Conservation (phyloP, 2,888 invertebrate species). For the Nipponacmea schrenckii region DNA sequence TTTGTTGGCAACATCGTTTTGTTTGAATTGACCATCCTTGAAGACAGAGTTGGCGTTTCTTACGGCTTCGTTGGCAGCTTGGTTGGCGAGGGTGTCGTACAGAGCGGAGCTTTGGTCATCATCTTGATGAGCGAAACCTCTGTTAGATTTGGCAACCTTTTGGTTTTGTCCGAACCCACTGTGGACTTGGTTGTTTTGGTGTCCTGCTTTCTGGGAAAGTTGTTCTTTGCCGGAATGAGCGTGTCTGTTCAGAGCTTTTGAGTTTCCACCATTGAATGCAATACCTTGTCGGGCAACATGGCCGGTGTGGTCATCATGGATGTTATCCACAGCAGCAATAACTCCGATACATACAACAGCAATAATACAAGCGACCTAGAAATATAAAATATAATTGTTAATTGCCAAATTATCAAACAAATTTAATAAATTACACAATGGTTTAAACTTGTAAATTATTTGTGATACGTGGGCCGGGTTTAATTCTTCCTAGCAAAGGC, state of each 20-base stretch:
- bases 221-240: neutral
- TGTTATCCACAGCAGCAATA: neutral
- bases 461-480: too few relatives aligned
- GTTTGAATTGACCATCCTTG: slow-evolving; percentile 14
- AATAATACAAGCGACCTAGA: neutral
- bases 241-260: neutral
- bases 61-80: slow-evolving; percentile 17
- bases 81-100: slow-evolving; percentile 11
- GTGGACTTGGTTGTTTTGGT: neutral
- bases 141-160: neutral
- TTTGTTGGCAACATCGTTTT: slow-evolving; percentile 21
- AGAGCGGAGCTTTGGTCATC: slow-evolving; percentile 16
- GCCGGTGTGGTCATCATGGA: neutral
- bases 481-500: too few relatives aligned
- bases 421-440: too few relatives aligned
- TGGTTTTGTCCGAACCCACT: neutral
- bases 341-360: neutral
- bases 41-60: slow-evolving; percentile 4
- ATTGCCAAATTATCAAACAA: too few relatives aligned
- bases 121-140: slow-evolving; percentile 12
- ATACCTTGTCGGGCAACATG: neutral
- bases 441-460: too few relatives aligned
- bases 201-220: neutral
- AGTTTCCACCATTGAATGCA: neutral
- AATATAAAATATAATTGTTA: neutral